Conservation (phyloP, 2,888 invertebrate genomes). For the Tachina lurida region DNA sequence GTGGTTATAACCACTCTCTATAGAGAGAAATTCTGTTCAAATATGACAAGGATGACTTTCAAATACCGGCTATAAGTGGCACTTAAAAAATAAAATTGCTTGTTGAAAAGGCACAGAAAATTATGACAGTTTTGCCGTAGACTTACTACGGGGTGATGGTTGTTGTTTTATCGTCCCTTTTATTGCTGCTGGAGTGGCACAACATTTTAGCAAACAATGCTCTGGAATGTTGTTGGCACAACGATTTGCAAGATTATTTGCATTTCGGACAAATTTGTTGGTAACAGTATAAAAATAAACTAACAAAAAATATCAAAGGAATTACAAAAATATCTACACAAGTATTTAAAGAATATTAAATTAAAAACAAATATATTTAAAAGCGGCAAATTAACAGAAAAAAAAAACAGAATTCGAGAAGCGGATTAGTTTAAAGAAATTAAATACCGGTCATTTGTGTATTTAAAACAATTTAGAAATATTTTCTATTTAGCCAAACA, state of each 20-base stretch:
- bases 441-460: too few species aligned
- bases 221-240: conserved; percentile 44
- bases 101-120: conserved; percentile 27
- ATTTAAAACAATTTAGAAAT: too few species aligned
- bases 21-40: not conserved
- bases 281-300: not conserved
- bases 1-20: too few species aligned
- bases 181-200: not conserved
- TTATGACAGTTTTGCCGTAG: conserved; percentile 44
- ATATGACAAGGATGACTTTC: conserved; percentile 54
- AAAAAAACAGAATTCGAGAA: not conserved
- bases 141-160: conserved; percentile 2
- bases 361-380: not conserved
- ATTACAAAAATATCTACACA: not conserved
- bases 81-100: conserved; percentile 45
- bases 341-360: not conserved
- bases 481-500: too few species aligned
- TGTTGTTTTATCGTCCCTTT: not conserved
- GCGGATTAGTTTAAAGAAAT: too few species aligned
- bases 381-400: not conserved
- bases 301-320: not conserved
- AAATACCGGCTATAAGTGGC: conserved; percentile 56
- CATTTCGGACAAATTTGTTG: conserved; percentile 20
- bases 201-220: conserved; percentile 6
- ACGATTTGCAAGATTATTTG: conserved; percentile 57